Percentiles rank a stretch among this genome's conserved stretches.
These are phyloP conservation scores for Notospermus geniculatus DNA, from an alignment of 1,140 invertebrate species.

Conservation along the genomic window DNA sequence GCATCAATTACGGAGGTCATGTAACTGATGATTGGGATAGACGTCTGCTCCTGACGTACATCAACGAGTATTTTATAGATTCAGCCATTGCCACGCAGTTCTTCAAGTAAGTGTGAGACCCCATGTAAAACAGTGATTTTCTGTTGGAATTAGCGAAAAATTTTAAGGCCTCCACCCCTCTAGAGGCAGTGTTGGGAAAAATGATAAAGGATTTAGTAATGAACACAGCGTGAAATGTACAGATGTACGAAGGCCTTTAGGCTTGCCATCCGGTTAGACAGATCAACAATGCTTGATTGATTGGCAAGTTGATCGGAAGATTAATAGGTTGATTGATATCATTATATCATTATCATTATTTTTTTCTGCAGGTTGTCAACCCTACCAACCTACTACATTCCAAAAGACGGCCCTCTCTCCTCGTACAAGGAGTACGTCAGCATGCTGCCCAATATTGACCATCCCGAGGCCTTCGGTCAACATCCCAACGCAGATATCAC, in stretches of 20 bases:
- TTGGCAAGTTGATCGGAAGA: too few species aligned
- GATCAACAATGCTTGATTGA: too few species aligned
- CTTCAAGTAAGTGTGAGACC: constrained; percentile 65
- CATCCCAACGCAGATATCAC: constrained; percentile 58
- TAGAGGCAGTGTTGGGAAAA: too few species aligned
- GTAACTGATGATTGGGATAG: constrained; percentile 57
- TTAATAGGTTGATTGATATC: neutral
- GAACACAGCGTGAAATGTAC: too few species aligned
- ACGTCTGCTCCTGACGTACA: constrained; percentile 69
- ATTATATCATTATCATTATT: constrained; percentile 1
- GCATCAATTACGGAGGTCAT: constrained; percentile 59
- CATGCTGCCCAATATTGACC: constrained; percentile 71
- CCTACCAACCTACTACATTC: constrained; percentile 70
- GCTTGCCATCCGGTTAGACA: too few species aligned
- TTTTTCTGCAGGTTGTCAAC: constrained; percentile 33
- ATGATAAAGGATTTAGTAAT: too few species aligned
- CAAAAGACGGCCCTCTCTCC: constrained; percentile 74
- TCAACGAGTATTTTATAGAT: constrained; percentile 76
- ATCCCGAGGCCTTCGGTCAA: constrained; percentile 74
- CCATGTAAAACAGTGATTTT: too few species aligned
- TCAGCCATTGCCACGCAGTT: constrained; percentile 64
- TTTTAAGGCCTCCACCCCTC: too few species aligned
- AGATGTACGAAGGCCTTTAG: too few species aligned
- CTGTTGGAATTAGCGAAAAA: too few species aligned
- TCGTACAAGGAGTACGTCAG: constrained; percentile 76